These are phyloP conservation scores for Eumerus sabulonum DNA, from an alignment of 2,888 invertebrate species.

Conservation along the genomic window DNA sequence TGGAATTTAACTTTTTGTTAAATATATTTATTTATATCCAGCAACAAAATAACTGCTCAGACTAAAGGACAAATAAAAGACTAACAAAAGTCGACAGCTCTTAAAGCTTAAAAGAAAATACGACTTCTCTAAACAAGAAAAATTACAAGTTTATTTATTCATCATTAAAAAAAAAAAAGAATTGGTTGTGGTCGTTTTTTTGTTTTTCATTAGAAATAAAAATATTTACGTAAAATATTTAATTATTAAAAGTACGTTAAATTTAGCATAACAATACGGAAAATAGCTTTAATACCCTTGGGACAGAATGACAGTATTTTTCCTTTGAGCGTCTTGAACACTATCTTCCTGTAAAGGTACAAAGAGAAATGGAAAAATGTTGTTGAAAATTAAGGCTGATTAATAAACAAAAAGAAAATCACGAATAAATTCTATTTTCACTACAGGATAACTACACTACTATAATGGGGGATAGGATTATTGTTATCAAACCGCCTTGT, in stretches of 20 bases:
- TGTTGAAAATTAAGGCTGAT: constrained; percentile 36
- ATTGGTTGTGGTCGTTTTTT: constrained; percentile 67
- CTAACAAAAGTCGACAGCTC: too few relatives aligned
- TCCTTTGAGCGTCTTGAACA: constrained; percentile 78
- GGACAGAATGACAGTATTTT: constrained; percentile 78
- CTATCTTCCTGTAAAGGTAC: constrained; percentile 73
- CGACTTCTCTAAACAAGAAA: constrained; percentile 56
- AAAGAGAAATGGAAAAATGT: constrained; percentile 30
- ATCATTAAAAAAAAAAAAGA: constrained; percentile 63
- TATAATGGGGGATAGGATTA: too few relatives aligned
- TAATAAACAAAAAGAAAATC: not conserved
- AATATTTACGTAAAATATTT: constrained; percentile 68
- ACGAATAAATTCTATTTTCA: too few relatives aligned
- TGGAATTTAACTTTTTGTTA: too few relatives aligned
- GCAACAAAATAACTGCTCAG: too few relatives aligned
- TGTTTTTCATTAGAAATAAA: constrained; percentile 66
- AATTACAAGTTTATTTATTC: constrained; percentile 67
- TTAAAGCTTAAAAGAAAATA: constrained; percentile 9
- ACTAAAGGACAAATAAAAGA: too few relatives aligned
- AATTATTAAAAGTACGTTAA: constrained; percentile 68
- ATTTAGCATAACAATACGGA: constrained; percentile 69
- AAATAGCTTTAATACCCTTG: constrained; percentile 76
- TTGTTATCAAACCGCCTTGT: too few relatives aligned
- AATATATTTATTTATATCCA: too few relatives aligned
- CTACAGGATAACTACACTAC: too few relatives aligned